These are phyloP conservation scores for Lemur catta DNA, from an alignment of 2,797 vertebrate species.

Conservation along the genomic window DNA sequence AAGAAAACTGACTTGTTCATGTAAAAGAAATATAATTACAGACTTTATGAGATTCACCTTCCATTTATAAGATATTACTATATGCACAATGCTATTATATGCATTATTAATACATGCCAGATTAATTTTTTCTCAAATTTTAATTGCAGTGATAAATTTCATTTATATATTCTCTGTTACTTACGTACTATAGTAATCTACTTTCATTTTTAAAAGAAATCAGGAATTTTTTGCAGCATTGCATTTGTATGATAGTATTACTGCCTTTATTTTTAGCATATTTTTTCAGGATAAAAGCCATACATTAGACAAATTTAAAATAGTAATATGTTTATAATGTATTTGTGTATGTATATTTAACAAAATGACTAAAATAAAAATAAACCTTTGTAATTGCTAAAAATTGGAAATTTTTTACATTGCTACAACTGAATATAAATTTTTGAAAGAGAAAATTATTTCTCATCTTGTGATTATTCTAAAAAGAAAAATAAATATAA, in stretches of 20 bases:
- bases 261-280: neutral
- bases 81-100: neutral
- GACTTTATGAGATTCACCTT: neutral
- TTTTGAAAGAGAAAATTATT: neutral
- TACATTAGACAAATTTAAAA: neutral
- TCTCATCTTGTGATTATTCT: neutral
- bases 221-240: neutral
- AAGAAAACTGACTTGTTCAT: constrained; percentile 22
- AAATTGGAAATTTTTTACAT: neutral
- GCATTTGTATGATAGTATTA: neutral
- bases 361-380: neutral
- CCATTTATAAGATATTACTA: constrained; percentile 15
- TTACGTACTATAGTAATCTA: neutral
- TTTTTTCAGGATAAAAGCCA: neutral
- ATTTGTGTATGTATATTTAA: neutral
- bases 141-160: constrained; percentile 1
- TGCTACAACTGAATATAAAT: neutral
- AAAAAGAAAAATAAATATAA: neutral
- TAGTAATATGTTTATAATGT: neutral
- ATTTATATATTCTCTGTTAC: neutral
- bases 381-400: neutral
- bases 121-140: constrained; percentile 37
- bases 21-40: constrained; percentile 16
- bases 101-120: constrained; percentile 32
- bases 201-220: neutral